A percentile compares a stretch with the other conserved stretches of the same genome.
These are phyloP conservation scores for Neomonachus schauinslandi DNA, from an alignment of 2,113 vertebrate species.

Conservation along the genomic window DNA sequence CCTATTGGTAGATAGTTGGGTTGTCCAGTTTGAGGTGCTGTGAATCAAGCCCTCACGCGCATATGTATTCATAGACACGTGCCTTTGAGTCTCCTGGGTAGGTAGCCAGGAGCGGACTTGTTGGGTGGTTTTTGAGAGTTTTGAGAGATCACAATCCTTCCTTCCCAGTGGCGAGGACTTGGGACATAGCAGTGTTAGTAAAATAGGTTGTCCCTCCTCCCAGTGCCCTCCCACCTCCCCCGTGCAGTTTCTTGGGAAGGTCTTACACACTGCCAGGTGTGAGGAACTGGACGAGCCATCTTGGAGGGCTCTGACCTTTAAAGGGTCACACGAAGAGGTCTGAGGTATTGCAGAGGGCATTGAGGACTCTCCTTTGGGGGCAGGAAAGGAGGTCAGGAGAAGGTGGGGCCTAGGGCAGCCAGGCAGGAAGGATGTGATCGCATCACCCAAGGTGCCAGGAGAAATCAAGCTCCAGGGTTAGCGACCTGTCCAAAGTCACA, in stretches of 20 bases:
- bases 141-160: neutral
- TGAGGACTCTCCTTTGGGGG: neutral
- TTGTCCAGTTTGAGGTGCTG: neutral
- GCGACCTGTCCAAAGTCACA: neutral
- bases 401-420: neutral
- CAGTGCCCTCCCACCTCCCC: neutral
- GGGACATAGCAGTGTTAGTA: neutral
- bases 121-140: neutral
- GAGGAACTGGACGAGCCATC: neutral
- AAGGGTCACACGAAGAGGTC: neutral
- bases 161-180: neutral
- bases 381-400: neutral
- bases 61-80: neutral
- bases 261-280: neutral
- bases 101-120: neutral
- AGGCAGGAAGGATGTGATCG: neutral
- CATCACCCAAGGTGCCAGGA: neutral
- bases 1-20: neutral
- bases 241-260: neutral
- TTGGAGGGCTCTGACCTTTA: neutral
- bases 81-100: neutral
- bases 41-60: neutral
- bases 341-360: neutral
- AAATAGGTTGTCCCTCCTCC: neutral
- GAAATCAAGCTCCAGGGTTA: neutral